Conservation (phyloP, 2,113 vertebrate genomes). For the Gasterosteus nipponicus region DNA sequence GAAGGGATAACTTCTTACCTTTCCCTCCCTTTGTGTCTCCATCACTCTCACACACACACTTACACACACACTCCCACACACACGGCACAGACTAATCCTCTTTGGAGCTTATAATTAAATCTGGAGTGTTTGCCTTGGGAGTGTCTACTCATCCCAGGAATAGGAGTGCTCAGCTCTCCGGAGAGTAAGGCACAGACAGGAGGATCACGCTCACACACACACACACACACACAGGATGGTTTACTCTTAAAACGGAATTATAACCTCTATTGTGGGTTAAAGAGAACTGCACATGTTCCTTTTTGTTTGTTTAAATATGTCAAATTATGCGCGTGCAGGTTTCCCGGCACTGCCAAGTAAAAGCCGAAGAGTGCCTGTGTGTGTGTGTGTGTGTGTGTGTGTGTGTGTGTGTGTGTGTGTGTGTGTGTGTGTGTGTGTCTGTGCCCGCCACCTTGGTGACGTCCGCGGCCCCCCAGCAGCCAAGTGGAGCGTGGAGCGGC, state of each 20-base stretch:
- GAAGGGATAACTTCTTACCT: conserved; percentile 45
- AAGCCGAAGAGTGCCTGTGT: conserved; percentile 4
- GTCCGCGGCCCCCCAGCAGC: conserved; percentile 24
- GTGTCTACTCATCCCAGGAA: conserved; percentile 78
- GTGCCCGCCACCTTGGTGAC: conserved; percentile 20
- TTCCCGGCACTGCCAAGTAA: conserved; percentile 2
- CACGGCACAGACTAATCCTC: conserved; percentile 75
- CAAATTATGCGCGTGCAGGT: conserved; percentile 13
- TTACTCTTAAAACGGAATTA: conserved; percentile 31
- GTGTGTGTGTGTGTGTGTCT: background rate
- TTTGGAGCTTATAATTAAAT: conserved; percentile 85
- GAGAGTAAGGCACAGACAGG: conserved; percentile 63
- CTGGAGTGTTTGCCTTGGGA: conserved; percentile 83
- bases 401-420: background rate
- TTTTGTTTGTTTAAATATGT: conserved; percentile 50
- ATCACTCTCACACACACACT: conserved; percentile 38
- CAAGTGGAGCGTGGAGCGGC: conserved; percentile 64
- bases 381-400: no score
- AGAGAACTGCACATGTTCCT: conserved; percentile 27
- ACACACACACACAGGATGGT: conserved; percentile 21
- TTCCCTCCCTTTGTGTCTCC: conserved; percentile 59
- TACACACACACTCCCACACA: conserved; percentile 43
- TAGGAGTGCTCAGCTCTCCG: conserved; percentile 75
- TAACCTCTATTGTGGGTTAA: conserved; percentile 54
- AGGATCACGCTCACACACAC: conserved; percentile 49